Conservation (phyloP, 92 coral and sea anemone species). For the Actinernus sp. region DNA sequence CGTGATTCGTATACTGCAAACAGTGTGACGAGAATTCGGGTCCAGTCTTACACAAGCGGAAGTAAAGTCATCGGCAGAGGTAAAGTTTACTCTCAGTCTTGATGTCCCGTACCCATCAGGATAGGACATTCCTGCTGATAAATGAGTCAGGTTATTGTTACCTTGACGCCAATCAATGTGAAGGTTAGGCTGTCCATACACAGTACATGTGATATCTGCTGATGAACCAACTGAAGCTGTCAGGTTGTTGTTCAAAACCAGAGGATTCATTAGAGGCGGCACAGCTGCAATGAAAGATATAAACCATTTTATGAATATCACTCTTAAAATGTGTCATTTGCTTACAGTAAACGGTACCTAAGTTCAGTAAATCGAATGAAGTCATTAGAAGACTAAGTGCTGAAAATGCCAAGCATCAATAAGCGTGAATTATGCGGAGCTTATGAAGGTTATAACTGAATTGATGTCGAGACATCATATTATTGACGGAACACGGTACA, state of each 20-base stretch:
- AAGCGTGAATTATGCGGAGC: too few species aligned
- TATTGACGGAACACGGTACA: too few species aligned
- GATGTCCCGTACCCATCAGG: background rate
- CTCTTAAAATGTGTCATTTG: too few species aligned
- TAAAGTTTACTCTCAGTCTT: background rate
- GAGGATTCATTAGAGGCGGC: background rate
- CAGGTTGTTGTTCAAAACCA: background rate
- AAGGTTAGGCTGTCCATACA: constrained; percentile 2
- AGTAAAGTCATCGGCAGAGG: background rate
- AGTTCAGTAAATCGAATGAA: too few species aligned
- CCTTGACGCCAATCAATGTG: constrained; percentile 8
- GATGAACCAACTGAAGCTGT: background rate
- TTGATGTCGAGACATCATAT: too few species aligned
- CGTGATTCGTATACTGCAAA: background rate
- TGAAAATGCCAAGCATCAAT: too few species aligned
- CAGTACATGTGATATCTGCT: background rate
- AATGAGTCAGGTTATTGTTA: background rate
- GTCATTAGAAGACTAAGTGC: too few species aligned
- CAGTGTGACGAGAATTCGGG: background rate
- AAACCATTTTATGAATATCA: too few species aligned
- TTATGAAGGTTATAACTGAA: too few species aligned
- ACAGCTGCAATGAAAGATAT: background rate
- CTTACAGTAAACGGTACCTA: too few species aligned
- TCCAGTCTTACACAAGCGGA: background rate
- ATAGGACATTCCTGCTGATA: constrained; percentile 1